Percentiles rank a stretch among this genome's conserved stretches.
These are phyloP conservation scores for Microctonus brassicae DNA, from an alignment of 2,888 invertebrate genomes.

Conservation along the genomic window DNA sequence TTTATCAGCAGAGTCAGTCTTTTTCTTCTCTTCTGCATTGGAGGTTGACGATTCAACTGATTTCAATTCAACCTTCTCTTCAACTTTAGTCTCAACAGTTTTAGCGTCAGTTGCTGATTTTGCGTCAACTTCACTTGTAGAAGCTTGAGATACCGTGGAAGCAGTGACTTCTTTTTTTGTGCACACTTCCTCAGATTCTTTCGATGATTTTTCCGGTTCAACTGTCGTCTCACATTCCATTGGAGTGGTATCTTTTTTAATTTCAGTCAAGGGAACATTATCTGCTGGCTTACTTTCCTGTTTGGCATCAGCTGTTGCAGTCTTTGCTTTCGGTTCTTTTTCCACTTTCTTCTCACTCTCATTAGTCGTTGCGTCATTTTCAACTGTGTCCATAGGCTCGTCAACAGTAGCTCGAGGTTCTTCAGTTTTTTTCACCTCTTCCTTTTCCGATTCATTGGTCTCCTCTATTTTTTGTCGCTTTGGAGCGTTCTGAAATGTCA, in stretches of 20 bases:
- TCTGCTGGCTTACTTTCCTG: slow-evolving; percentile 37
- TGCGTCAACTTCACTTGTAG: slow-evolving; percentile 30
- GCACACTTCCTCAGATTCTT: slow-evolving; percentile 28
- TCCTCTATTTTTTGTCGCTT: slow-evolving; percentile 65
- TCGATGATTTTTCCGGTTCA: slow-evolving; percentile 38
- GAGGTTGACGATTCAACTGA: slow-evolving; percentile 34
- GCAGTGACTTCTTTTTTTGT: slow-evolving; percentile 30
- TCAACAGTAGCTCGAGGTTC: slow-evolving; percentile 23
- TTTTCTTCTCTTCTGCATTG: slow-evolving; percentile 48
- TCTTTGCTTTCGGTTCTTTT: slow-evolving; percentile 21
- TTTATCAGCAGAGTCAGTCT: slow-evolving; percentile 50
- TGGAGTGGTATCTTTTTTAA: slow-evolving; percentile 43
- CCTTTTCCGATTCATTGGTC: slow-evolving; percentile 36
- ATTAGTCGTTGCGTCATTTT: slow-evolving; percentile 42
- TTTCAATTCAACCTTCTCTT: slow-evolving; percentile 38
- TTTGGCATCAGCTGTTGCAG: slow-evolving; percentile 29
- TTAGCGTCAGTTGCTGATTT: slow-evolving; percentile 39
- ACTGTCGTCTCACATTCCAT: slow-evolving; percentile 43
- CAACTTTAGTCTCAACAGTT: slow-evolving; percentile 34
- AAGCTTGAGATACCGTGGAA: slow-evolving; percentile 3
- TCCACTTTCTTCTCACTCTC: slow-evolving; percentile 39
- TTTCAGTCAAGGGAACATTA: slow-evolving; percentile 56
- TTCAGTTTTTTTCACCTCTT: slow-evolving; percentile 34
- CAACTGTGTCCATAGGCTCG: slow-evolving; percentile 37
- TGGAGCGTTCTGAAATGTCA: slow-evolving; percentile 64